Evolutionary conservation across 1,140 invertebrate genomes (phyloP), one percentile per base, ranked within the genome.

Genomic region (Chironomus striatipennis): DNA sequence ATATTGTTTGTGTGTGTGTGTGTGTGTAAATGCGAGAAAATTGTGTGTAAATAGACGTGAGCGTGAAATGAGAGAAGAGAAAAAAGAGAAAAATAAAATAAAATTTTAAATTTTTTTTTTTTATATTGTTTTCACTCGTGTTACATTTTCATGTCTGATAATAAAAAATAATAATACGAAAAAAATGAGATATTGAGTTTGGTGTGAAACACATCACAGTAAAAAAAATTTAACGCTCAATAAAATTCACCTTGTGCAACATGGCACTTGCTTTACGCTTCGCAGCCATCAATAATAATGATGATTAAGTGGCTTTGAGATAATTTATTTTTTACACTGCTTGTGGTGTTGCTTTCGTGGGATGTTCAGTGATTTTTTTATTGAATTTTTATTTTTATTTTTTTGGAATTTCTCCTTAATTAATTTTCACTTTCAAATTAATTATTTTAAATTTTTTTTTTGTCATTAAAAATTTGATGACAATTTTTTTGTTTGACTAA

Each of bases 261-360:
- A 82, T 79, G 78, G 81, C 81, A 77, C 80, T 82, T 34, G 81
- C 81, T 80, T 82, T 82, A 77, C 81, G 80, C 80, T 82, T 82
- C 78, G 81, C 82, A 77, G 81, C 81, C 81, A 82, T 82, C 65
- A 70, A 70, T 70, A 57, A 57, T 57, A 57, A 57, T n/a, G n/a
- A 57, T 57, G 12, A 47, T 47, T 47, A 47, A 47, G 43, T 47
- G 43, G 43, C 15, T 9, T 15, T 47, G 8, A 47, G 15, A 47
- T 10, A 47, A 47, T 47, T 15, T 47, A 3, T 47, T 47, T 47
- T 47, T 47, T 47, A 12, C 47, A 57, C 47, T 57, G 43, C 8
- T 34, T 34, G 24, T 5, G 24, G 24, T 34, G 24, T 34, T 34
- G 24, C 24, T 34, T 34, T 34, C 5, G 24, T 5, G 1, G 24